Evolutionary conservation across 2,113 vertebrate species (phyloP).

Genomic region (Halichoerus grypus): DNA sequence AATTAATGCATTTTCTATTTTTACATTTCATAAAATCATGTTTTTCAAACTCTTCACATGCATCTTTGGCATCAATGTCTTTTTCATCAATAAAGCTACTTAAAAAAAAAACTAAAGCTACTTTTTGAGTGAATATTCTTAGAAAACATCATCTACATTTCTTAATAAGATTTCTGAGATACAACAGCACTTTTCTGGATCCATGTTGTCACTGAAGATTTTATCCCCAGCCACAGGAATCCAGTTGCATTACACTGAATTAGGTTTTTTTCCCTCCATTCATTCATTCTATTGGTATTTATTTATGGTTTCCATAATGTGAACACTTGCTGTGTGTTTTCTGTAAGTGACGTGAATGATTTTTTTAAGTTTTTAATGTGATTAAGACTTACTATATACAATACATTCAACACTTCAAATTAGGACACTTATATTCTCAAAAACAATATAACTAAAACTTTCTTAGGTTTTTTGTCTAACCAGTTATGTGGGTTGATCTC

Average conservation of each 20-base stretch:
- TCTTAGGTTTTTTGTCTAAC: conserved; percentile 22
- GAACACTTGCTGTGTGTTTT: background rate
- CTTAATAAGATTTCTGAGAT: conserved; percentile 26
- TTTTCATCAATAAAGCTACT: conserved; percentile 48
- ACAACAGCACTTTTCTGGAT: background rate
- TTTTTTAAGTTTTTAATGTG: background rate
- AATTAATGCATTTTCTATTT: conserved; percentile 25
- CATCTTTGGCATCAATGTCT: conserved; percentile 11
- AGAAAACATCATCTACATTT: conserved; percentile 16
- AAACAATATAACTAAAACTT: conserved; percentile 28
- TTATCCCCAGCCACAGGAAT: conserved; percentile 4
- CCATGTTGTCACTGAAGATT: background rate
- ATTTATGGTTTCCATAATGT: conserved; percentile 1
- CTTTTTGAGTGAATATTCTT: background rate
- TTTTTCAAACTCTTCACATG: conserved; percentile 6
- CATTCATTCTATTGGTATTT: background rate
- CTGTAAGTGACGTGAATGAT: background rate
- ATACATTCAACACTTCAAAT: conserved; percentile 20
- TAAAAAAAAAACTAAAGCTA: background rate
- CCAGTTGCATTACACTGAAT: background rate
- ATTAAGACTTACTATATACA: conserved; percentile 31
- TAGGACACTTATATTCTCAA: background rate
- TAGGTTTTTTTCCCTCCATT: background rate
- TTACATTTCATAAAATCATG: conserved; percentile 24
- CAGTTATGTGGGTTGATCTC: background rate